Evolutionary conservation across 2,888 invertebrate genomes (phyloP).

Genomic region (Drosophila mulleri): DNA sequence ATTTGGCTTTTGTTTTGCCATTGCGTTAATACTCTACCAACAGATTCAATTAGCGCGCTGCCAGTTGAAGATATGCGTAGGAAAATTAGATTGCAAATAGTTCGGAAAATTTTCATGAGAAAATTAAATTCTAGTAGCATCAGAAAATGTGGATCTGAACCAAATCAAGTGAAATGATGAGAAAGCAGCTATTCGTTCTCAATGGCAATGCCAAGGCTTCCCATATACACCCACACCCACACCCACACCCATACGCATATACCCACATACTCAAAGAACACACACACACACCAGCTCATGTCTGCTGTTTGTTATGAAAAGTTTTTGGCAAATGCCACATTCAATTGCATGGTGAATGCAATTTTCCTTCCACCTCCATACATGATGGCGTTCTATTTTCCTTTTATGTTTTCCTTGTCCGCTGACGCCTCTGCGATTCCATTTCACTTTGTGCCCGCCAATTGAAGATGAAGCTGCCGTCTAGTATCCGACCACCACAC

Average conservation of each 20-base stretch:
- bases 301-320: slow-evolving; percentile 26
- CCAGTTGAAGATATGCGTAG: slow-evolving; percentile 12
- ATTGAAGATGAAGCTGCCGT: slow-evolving; percentile 16
- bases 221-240: neutral
- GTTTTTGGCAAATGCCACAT: slow-evolving; percentile 32
- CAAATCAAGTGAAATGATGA: slow-evolving; percentile 19
- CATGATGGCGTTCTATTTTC: slow-evolving; percentile 4
- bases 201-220: slow-evolving; percentile 29
- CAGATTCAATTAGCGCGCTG: slow-evolving; percentile 32
- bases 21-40: neutral
- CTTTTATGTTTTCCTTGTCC: slow-evolving; percentile 1
- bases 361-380: neutral
- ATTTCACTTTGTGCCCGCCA: slow-evolving; percentile 15
- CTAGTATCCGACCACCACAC: neutral
- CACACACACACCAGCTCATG: neutral
- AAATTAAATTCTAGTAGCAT: slow-evolving; percentile 15
- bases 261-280: neutral
- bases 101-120: slow-evolving; percentile 14
- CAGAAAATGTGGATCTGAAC: slow-evolving; percentile 19
- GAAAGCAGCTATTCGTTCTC: slow-evolving; percentile 17
- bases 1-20: slow-evolving; percentile 3
- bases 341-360: slow-evolving; percentile 18
- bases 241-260: neutral
- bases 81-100: slow-evolving; percentile 28
- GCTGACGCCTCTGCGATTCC: neutral